Conservation (phyloP, 2,797 vertebrate genomes). For the Amblyraja radiata region DNA sequence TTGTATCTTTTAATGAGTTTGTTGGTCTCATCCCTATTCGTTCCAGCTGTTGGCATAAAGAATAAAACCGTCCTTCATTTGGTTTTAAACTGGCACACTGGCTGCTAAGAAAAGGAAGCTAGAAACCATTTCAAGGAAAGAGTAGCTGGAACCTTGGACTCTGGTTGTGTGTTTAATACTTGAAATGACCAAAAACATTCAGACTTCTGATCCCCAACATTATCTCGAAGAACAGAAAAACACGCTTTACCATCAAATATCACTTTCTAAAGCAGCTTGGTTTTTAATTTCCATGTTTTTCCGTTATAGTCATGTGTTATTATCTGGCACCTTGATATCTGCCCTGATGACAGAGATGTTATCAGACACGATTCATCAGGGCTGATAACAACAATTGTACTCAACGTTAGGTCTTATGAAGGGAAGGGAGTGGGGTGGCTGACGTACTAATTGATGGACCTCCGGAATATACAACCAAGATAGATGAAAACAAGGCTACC, state of each 20-base stretch:
- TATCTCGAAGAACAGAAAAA: not conserved
- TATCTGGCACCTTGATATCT: not conserved
- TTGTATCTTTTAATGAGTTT: not conserved
- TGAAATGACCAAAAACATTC: not conserved
- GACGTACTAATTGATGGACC: not conserved
- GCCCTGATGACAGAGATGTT: not conserved
- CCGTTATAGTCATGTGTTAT: not conserved
- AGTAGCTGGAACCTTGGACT: not conserved
- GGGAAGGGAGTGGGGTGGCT: not conserved
- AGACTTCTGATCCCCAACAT: not conserved
- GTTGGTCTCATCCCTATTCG: no score
- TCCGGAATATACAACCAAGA: not conserved
- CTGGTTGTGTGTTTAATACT: not conserved
- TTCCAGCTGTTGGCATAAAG: no score
- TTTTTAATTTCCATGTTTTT: not conserved
- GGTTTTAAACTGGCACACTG: not conserved
- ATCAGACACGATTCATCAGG: not conserved
- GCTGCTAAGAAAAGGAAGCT: not conserved
- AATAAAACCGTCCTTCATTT: not conserved
- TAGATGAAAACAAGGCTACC: not conserved
- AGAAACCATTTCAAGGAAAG: not conserved
- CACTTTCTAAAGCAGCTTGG: not conserved
- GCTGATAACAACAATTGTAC: not conserved
- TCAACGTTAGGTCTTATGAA: not conserved
- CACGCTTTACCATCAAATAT: not conserved